A percentile compares a stretch with the other conserved stretches of the same genome.
Evolutionary conservation across 2,113 vertebrate species (phyloP).

Genomic region (Galeopterus variegatus): DNA sequence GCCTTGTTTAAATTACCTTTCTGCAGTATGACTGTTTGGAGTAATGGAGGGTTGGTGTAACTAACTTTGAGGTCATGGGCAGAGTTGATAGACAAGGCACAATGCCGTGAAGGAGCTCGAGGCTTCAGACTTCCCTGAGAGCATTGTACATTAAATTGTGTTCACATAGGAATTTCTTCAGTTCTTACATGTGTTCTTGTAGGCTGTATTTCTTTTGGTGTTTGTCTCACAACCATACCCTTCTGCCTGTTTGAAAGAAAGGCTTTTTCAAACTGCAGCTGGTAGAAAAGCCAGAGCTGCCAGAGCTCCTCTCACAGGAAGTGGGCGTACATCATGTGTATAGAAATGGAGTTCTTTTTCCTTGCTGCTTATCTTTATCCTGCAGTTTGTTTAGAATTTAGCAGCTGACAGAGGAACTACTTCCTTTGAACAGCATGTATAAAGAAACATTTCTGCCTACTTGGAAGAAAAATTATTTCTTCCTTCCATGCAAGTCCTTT

Average conservation of each 20-base stretch:
- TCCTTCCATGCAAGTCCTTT: background rate
- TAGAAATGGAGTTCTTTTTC: rapidly evolving
- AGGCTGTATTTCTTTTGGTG: background rate
- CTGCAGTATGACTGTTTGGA: background rate
- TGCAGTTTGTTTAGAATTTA: background rate
- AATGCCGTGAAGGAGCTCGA: background rate
- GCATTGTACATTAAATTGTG: background rate
- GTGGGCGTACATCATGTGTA: rapidly evolving
- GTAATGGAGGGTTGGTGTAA: background rate
- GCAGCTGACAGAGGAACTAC: background rate
- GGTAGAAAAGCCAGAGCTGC: background rate
- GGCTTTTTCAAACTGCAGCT: background rate
- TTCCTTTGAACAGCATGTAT: background rate
- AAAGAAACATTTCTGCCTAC: background rate
- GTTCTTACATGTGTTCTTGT: background rate
- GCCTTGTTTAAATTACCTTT: background rate
- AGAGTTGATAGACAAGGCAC: background rate
- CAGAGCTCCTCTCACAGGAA: too few species aligned
- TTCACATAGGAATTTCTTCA: background rate
- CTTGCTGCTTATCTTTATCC: background rate
- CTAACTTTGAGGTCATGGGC: background rate
- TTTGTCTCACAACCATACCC: background rate
- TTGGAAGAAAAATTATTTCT: background rate
- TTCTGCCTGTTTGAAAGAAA: background rate
- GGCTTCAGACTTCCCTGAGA: background rate